These are phyloP conservation scores for Remorina albescens DNA, from an alignment of 2,797 vertebrate genomes.

Conservation along the genomic window DNA sequence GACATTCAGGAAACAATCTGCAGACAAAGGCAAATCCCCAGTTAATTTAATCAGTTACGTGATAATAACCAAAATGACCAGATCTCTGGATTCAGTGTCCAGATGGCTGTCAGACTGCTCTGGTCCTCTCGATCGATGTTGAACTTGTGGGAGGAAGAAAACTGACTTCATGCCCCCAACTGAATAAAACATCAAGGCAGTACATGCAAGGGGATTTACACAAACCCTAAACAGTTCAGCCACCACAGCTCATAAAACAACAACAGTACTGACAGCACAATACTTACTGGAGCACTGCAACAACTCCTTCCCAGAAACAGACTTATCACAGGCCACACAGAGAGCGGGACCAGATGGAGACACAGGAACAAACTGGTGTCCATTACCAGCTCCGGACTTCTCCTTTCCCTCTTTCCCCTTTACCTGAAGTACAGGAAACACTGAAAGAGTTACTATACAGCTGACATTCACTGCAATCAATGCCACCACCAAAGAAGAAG, in stretches of 20 bases:
- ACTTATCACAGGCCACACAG: constrained; percentile 91
- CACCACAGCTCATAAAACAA: constrained; percentile 54
- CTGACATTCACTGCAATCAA: constrained; percentile 37
- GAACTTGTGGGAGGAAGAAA: constrained; percentile 36
- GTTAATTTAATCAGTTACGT: constrained; percentile 39
- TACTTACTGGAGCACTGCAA: constrained; percentile 93
- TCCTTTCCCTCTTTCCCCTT: constrained; percentile 90
- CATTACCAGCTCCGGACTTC: constrained; percentile 79
- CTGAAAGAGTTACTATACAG: neutral
- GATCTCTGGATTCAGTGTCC: constrained; percentile 35
- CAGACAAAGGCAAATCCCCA: constrained; percentile 67
- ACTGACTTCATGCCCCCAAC: constrained; percentile 36
- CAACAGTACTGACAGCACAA: constrained; percentile 54
- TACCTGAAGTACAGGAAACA: constrained; percentile 71
- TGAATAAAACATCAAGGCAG: constrained; percentile 53
- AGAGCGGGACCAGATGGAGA: constrained; percentile 84
- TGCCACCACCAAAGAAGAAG: constrained; percentile 27
- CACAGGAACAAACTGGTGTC: constrained; percentile 88
- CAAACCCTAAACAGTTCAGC: constrained; percentile 56
- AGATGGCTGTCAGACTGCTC: constrained; percentile 26
- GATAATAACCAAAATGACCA: constrained; percentile 51
- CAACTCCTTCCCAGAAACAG: constrained; percentile 89
- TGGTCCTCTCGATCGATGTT: constrained; percentile 20
- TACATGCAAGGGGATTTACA: constrained; percentile 55
- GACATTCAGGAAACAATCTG: constrained; percentile 88